These are phyloP conservation scores for Nomada goodeniana DNA, from an alignment of 2,888 invertebrate species.

Conservation along the genomic window DNA sequence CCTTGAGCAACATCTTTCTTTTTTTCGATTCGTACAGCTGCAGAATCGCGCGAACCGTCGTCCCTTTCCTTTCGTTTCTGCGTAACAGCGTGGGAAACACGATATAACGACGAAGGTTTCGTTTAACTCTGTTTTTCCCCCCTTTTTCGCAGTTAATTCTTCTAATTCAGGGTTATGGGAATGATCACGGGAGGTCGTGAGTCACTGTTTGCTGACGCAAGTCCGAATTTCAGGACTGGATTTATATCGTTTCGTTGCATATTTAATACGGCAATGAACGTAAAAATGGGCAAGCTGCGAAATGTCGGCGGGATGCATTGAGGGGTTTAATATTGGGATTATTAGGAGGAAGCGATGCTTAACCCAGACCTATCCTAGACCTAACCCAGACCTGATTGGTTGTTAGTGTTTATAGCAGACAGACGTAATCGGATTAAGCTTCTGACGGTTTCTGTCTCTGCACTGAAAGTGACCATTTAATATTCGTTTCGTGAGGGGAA, in stretches of 20 bases:
- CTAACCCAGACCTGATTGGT: slow-evolving; percentile 24
- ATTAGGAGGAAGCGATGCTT: background rate
- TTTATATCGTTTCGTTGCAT: slow-evolving; percentile 13
- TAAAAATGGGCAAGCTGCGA: background rate
- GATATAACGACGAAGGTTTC: slow-evolving; percentile 67
- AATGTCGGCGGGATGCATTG: too few species aligned
- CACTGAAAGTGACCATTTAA: background rate
- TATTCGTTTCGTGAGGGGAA: background rate
- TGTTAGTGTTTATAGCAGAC: slow-evolving; percentile 6
- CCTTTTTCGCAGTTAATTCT: slow-evolving; percentile 63
- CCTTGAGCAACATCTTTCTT: slow-evolving; percentile 18
- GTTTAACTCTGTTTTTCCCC: slow-evolving; percentile 53
- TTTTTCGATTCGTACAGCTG: background rate
- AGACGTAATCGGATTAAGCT: slow-evolving; percentile 14
- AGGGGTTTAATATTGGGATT: background rate
- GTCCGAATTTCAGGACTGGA: slow-evolving; percentile 35
- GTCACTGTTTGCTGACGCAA: slow-evolving; percentile 59
- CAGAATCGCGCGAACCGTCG: slow-evolving; percentile 17
- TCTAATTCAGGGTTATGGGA: slow-evolving; percentile 80
- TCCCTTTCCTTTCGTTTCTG: slow-evolving; percentile 37
- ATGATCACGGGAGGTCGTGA: slow-evolving; percentile 63
- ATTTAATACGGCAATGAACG: background rate
- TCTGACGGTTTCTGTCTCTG: background rate
- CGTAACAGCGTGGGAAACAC: slow-evolving; percentile 63
- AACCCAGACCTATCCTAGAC: slow-evolving; percentile 10